Evolutionary conservation across 2,888 invertebrate species (phyloP).

Genomic region (Orgyia antiqua): DNA sequence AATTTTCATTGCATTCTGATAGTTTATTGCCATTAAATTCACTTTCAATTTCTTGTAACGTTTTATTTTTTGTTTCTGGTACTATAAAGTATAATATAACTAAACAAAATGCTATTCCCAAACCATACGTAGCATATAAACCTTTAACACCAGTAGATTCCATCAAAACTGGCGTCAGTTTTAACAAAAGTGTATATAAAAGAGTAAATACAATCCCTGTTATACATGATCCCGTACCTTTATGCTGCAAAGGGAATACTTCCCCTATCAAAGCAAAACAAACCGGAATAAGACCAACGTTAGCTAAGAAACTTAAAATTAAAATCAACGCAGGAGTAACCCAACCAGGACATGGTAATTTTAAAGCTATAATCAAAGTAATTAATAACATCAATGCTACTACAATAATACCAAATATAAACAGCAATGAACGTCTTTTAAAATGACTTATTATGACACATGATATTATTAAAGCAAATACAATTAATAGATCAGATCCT

Average conservation of each 20-base stretch:
- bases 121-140: neutral
- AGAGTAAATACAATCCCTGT: slow-evolving; percentile 33
- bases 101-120: neutral
- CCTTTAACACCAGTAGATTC: neutral
- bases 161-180: slow-evolving; percentile 37
- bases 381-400: slow-evolving; percentile 31
- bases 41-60: neutral
- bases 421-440: slow-evolving; percentile 33
- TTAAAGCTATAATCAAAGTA: slow-evolving; percentile 26
- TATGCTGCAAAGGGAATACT: slow-evolving; percentile 41
- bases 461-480: slow-evolving; percentile 29
- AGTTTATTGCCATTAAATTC: neutral
- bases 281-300: slow-evolving; percentile 32
- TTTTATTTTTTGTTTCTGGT: slow-evolving; percentile 2
- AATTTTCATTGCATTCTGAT: neutral
- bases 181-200: slow-evolving; percentile 30
- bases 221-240: slow-evolving; percentile 29
- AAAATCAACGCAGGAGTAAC: slow-evolving; percentile 30
- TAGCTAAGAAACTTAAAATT: slow-evolving; percentile 27
- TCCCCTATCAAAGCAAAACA: slow-evolving; percentile 34
- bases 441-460: slow-evolving; percentile 25
- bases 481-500: slow-evolving; percentile 29
- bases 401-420: slow-evolving; percentile 25
- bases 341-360: slow-evolving; percentile 22
- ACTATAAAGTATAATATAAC: slow-evolving; percentile 1